Evolutionary conservation across 2,888 invertebrate species (phyloP).

Genomic region (Mythimna lalbum): DNA sequence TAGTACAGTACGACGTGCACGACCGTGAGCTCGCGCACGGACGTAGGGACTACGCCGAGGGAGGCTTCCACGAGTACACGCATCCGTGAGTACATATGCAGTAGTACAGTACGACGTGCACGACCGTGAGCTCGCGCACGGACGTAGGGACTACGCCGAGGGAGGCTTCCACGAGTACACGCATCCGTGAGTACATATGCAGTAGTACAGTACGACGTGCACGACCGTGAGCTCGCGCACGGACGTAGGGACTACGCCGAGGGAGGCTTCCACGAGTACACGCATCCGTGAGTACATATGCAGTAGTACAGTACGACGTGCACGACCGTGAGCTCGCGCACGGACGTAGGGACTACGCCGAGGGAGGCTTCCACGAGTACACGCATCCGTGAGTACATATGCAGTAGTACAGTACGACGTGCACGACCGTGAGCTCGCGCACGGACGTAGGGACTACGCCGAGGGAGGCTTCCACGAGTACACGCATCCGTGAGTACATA

Average conservation of each 20-base stretch:
- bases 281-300: conserved; percentile 94
- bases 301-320: conserved; percentile 94
- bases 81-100: conserved; percentile 94
- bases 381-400: conserved; percentile 95
- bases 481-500: conserved; percentile 95
- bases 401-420: conserved; percentile 94
- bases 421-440: conserved; percentile 97
- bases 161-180: conserved; percentile 99
- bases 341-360: conserved; percentile 97
- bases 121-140: conserved; percentile 97
- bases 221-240: conserved; percentile 97
- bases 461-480: conserved; percentile 99
- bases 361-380: conserved; percentile 98
- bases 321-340: conserved; percentile 98
- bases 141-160: conserved; percentile 97
- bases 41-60: conserved; percentile 96
- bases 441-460: conserved; percentile 97
- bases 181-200: conserved; percentile 94
- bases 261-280: conserved; percentile 98
- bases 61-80: conserved; percentile 98
- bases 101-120: conserved; percentile 96
- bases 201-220: conserved; percentile 95
- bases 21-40: conserved; percentile 99
- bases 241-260: conserved; percentile 97
- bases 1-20: conserved; percentile 96